These are phyloP conservation scores for Ridgeia piscesae DNA, from an alignment of 1,140 invertebrate genomes.

Conservation along the genomic window DNA sequence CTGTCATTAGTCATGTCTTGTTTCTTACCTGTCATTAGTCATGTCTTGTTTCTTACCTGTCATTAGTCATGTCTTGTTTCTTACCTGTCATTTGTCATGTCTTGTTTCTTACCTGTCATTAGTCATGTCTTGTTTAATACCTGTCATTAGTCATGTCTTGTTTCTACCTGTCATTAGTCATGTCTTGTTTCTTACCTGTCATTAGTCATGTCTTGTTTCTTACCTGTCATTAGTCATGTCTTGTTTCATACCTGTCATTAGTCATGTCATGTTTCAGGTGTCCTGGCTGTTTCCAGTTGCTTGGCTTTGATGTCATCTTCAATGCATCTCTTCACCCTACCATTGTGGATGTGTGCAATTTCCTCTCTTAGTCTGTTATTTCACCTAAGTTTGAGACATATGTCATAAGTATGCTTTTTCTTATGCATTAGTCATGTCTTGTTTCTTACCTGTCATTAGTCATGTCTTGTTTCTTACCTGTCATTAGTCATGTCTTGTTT, in stretches of 20 bases:
- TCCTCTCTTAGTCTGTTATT: not conserved
- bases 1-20: too few species aligned
- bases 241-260: not conserved
- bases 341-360: conserved; percentile 41
- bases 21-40: too few species aligned
- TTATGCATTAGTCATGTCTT: not conserved
- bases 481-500: too few species aligned
- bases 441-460: too few species aligned
- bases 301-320: conserved; percentile 47
- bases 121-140: too few species aligned
- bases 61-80: not conserved
- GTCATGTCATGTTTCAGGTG: conserved; percentile 35
- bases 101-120: too few species aligned
- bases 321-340: conserved; percentile 46
- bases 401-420: not conserved
- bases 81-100: too few species aligned
- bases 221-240: not conserved
- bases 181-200: too few species aligned
- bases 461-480: too few species aligned
- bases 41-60: too few species aligned
- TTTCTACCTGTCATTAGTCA: too few species aligned
- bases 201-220: too few species aligned
- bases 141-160: not conserved
- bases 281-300: conserved; percentile 49
- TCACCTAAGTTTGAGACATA: not conserved